Conservation (phyloP, 2,888 invertebrate genomes). For the Lochmaea crataegi region DNA sequence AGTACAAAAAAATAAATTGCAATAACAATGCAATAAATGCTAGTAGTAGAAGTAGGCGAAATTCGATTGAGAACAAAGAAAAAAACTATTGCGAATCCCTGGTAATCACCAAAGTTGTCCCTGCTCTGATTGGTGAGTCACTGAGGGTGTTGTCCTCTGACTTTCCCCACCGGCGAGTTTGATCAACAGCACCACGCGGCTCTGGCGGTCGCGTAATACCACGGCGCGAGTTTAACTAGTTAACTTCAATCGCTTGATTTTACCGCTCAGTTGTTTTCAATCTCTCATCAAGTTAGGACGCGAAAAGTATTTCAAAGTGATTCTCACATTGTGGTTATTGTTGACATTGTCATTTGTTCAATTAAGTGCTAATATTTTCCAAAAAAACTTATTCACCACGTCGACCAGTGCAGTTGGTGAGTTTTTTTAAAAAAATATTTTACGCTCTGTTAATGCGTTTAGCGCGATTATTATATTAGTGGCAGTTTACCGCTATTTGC, state of each 20-base stretch:
- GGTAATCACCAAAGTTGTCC: conserved; percentile 67
- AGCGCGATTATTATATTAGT: conserved; percentile 45
- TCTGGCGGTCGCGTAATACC: conserved; percentile 41
- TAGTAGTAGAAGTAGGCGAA: not conserved
- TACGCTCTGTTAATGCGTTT: conserved; percentile 55
- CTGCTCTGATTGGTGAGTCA: conserved; percentile 67
- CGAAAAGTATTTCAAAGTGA: conserved; percentile 40
- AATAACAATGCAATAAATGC: not conserved
- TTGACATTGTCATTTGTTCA: conserved; percentile 41
- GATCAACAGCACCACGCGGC: conserved; percentile 47
- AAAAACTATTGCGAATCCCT: conserved; percentile 29
- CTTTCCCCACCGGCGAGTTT: conserved; percentile 55
- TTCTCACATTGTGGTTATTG: conserved; percentile 34
- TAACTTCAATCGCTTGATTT: conserved; percentile 40
- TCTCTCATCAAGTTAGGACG: conserved; percentile 27
- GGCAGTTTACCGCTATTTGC: conserved; percentile 52
- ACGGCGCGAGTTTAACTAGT: conserved; percentile 42
- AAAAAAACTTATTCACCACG: conserved; percentile 34
- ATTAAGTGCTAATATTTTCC: conserved; percentile 35
- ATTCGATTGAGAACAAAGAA: not conserved
- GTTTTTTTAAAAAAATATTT: conserved; percentile 36
- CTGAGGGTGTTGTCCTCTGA: conserved; percentile 67
- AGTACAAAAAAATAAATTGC: not conserved
- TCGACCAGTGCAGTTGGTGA: conserved; percentile 47
- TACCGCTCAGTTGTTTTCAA: conserved; percentile 40